Base-by-base conservation (phyloP, 2,888 invertebrate genomes). In the Adelognathus sp. region DNA sequence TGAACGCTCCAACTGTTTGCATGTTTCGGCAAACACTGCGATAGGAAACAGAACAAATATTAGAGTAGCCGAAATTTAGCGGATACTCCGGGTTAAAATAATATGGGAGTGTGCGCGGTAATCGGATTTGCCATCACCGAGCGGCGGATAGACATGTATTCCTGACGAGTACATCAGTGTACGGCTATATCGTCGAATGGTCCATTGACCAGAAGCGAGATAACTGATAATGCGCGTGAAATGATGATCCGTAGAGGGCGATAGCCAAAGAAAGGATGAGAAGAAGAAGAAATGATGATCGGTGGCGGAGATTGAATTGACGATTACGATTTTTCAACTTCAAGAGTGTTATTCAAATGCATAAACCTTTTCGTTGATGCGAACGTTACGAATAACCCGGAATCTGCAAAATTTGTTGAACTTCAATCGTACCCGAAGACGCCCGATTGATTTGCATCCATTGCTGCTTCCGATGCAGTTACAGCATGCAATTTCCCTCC, bases 21-120 rank as follows among this genome's bases (percentile, higher is more conserved):
- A 73, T 78, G 63, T 50, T 70, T 58, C 14, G 27, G 69, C 79
- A 75, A 75, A 75, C 71, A 72, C 66, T 27, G 29, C 44, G 61
- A 71, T 75, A 52, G 64, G 16, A 44, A 33, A 41, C 58, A 52
- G 63, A 52, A 66, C 71, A 75, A 79, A 79, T 75, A 75, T 71
- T 79, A 67, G 71, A 75, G 54, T 61, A 71, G 75, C 75, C 56
- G 31, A 61, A 71, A 79, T 79, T 79, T 79, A 61, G 67, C 66
- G 18, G 66, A 66, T 52, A 54, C 71, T 33, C 46, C 54, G 64
- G 66, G 70, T 66, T 64, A 36, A 61, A 74, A 71, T n/a, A n/a
- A n/a, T 78, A 71, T 54, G 66, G 54, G 66, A 67, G 66, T 18
- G 71, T 54, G 16, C 39, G 66, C 66, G 54, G 71, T 79, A 67